Evolutionary conservation across 2,888 invertebrate species (phyloP).

Genomic region (Orthosia incerta): DNA sequence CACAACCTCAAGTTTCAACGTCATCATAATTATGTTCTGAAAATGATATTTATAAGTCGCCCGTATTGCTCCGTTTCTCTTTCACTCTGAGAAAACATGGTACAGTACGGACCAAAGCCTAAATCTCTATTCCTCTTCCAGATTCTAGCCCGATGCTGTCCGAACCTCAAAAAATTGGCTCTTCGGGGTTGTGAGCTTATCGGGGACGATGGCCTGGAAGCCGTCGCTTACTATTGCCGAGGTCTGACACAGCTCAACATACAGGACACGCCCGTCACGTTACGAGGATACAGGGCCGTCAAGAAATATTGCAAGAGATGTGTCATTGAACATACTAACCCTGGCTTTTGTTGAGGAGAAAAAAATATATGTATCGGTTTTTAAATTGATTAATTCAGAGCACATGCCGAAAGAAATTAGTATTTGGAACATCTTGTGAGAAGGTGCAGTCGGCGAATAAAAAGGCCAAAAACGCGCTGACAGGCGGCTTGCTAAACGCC

Average conservation of each 20-base stretch:
- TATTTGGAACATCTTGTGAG: neutral
- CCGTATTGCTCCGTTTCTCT: no score
- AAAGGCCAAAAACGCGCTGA: neutral
- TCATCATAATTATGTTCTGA: no score
- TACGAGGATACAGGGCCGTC: slow-evolving; percentile 97
- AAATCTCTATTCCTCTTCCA: slow-evolving; percentile 83
- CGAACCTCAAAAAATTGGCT: slow-evolving; percentile 97
- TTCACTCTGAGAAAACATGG: no score
- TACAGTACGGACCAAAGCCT: no score
- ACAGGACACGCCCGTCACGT: slow-evolving; percentile 97
- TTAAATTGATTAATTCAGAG: neutral
- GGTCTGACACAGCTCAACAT: slow-evolving; percentile 97
- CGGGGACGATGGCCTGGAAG: slow-evolving; percentile 96
- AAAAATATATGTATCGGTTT: neutral
- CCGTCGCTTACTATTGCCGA: slow-evolving; percentile 97
- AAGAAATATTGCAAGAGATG: slow-evolving; percentile 98
- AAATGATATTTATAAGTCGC: no score
- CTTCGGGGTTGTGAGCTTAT: slow-evolving; percentile 97
- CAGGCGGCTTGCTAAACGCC: neutral
- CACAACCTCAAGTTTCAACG: no score
- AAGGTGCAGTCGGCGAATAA: neutral
- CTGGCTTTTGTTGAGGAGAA: slow-evolving; percentile 93
- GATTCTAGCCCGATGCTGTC: slow-evolving; percentile 96
- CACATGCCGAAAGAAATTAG: neutral
- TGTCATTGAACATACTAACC: slow-evolving; percentile 98